Percentiles rank a stretch among this genome's conserved stretches.
Conservation (phyloP, 2,113 vertebrate species). For the Copsychus sechellarum region DNA sequence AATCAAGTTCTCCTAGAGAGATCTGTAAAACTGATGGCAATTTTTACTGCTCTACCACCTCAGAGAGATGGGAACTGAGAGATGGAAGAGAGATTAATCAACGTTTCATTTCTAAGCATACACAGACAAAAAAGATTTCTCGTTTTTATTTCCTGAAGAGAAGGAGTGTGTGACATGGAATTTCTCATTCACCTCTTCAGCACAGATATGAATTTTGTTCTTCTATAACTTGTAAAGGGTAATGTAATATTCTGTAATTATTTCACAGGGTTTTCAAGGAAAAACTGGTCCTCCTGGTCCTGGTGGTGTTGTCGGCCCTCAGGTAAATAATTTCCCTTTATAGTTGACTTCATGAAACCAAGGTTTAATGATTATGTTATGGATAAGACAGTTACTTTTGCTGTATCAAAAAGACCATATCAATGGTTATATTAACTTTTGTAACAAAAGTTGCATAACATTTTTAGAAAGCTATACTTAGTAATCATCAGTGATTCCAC, state of each 20-base stretch:
- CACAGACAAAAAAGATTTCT: not conserved
- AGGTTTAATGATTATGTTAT: not conserved
- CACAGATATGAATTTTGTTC: not conserved
- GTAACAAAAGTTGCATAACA: not conserved
- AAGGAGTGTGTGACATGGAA: not conserved
- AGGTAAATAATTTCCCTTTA: conserved; percentile 74
- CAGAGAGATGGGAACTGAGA: not conserved
- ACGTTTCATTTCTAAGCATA: not conserved
- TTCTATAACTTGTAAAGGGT: not conserved
- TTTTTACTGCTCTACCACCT: not conserved
- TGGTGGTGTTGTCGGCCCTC: conserved; percentile 95
- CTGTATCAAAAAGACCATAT: not conserved
- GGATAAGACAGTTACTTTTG: not conserved
- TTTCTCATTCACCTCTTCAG: not conserved
- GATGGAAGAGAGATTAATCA: conserved; percentile 1
- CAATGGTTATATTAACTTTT: not conserved
- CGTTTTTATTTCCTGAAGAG: not conserved
- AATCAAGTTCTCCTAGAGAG: not conserved
- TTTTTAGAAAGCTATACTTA: not conserved
- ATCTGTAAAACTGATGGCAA: not conserved
- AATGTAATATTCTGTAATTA: not conserved
- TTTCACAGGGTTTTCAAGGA: conserved; percentile 94
- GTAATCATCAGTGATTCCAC: not conserved
- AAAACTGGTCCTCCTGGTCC: conserved; percentile 97
- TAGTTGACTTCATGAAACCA: not conserved